A percentile compares a stretch with the other conserved stretches of the same genome.
These are phyloP conservation scores for Pelodiscus sinensis DNA, from an alignment of 2,113 vertebrate genomes.

Conservation along the genomic window DNA sequence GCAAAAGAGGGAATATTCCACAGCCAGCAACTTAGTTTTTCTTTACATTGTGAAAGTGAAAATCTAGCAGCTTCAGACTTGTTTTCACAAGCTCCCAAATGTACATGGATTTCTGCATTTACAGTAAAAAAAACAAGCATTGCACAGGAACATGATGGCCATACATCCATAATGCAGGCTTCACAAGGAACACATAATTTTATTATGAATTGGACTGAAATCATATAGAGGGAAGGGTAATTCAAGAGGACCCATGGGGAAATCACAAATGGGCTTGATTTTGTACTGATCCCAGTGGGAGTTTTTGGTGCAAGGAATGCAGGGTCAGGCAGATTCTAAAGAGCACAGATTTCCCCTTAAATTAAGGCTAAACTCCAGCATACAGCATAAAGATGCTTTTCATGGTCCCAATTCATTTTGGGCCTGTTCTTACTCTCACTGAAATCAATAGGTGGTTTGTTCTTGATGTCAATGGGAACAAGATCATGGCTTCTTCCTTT, in stretches of 20 bases:
- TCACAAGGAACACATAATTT: constrained; percentile 57
- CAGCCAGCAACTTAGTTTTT: constrained; percentile 29
- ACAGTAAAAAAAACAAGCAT: constrained; percentile 49
- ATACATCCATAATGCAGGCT: constrained; percentile 52
- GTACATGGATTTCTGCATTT: constrained; percentile 60
- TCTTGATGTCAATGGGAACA: background rate
- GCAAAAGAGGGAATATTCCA: constrained; percentile 28
- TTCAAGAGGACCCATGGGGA: constrained; percentile 49
- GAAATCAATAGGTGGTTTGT: background rate
- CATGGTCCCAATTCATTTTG: background rate
- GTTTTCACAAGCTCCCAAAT: constrained; percentile 62
- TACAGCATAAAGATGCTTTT: background rate
- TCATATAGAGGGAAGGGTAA: constrained; percentile 47
- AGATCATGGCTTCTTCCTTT: background rate
- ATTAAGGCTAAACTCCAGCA: background rate
- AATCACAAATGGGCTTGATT: constrained; percentile 44
- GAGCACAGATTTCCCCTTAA: background rate
- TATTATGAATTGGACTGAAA: constrained; percentile 63
- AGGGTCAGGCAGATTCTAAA: background rate
- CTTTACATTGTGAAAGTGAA: constrained; percentile 40
- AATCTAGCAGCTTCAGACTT: constrained; percentile 65
- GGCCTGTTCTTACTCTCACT: background rate
- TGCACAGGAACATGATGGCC: constrained; percentile 14
- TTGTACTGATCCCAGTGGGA: background rate
- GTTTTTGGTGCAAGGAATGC: background rate